Conservation (phyloP, 92 coral and sea anemone genomes). For the Parazoanthus atlanticus region DNA sequence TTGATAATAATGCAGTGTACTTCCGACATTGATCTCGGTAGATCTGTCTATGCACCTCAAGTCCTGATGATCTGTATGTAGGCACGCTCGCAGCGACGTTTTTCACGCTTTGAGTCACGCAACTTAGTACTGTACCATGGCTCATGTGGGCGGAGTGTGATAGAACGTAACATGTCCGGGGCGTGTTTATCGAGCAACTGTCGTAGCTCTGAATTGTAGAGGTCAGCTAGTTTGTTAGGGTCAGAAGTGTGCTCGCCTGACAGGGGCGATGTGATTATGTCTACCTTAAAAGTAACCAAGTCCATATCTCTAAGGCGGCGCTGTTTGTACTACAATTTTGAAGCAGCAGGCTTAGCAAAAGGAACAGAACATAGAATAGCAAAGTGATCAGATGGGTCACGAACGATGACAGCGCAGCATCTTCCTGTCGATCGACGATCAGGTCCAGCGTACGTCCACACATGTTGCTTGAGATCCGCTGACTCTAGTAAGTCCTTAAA, state of each 20-base stretch:
- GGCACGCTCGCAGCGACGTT: conserved; percentile 49
- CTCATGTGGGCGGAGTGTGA: conserved; percentile 53
- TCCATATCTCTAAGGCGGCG: conserved; percentile 39
- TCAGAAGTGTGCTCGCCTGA: conserved; percentile 6
- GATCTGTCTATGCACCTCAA: conserved; percentile 51
- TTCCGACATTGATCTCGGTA: conserved; percentile 48
- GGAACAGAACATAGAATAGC: conserved; percentile 48
- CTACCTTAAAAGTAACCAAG: conserved; percentile 42
- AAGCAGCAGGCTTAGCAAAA: conserved; percentile 44
- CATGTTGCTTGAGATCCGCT: conserved; percentile 55
- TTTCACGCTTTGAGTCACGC: conserved; percentile 39
- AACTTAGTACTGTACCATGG: conserved; percentile 47
- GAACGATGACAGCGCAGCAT: conserved; percentile 39
- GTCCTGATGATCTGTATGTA: conserved; percentile 37
- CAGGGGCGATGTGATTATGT: conserved; percentile 4
- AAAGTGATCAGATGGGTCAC: conserved; percentile 51
- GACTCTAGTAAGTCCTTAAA: conserved; percentile 50
- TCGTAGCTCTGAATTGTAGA: conserved; percentile 45
- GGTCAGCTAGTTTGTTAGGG: conserved; percentile 35
- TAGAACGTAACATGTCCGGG: conserved; percentile 49
- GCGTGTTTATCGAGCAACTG: conserved; percentile 48
- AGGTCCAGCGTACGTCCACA: conserved; percentile 48
- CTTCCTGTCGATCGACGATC: conserved; percentile 52
- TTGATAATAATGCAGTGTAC: conserved; percentile 41
- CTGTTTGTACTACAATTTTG: conserved; percentile 35